Percentiles rank a stretch among this genome's conserved stretches.
These are phyloP conservation scores for Antitype chi DNA, from an alignment of 2,888 invertebrate species.

Conservation along the genomic window DNA sequence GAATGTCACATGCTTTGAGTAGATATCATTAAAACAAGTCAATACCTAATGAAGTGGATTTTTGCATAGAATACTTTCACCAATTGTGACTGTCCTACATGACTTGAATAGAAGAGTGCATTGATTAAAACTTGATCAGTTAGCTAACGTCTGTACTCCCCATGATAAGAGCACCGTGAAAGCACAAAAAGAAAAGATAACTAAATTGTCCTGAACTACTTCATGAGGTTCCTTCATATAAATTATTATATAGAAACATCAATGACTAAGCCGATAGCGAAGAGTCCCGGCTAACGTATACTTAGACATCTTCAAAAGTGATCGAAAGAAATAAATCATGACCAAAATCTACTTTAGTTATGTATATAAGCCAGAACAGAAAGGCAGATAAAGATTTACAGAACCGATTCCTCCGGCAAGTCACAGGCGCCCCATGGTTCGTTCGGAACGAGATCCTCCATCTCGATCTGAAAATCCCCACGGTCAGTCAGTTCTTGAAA, in stretches of 20 bases:
- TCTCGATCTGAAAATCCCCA: too few relatives aligned
- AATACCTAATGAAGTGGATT: background rate
- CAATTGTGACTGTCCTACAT: background rate
- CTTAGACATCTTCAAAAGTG: background rate
- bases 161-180: too few relatives aligned
- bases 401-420: too few relatives aligned
- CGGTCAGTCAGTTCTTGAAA: too few relatives aligned
- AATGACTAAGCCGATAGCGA: background rate
- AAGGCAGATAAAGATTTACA: rapidly evolving
- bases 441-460: too few relatives aligned
- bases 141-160: background rate
- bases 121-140: background rate
- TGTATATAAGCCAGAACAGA: too few relatives aligned
- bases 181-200: background rate
- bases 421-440: too few relatives aligned
- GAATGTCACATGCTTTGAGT: background rate
- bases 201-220: background rate
- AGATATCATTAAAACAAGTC: background rate
- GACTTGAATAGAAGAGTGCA: background rate
- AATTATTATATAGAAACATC: background rate
- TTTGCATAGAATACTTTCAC: background rate
- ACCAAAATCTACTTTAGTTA: background rate
- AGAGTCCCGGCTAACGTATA: background rate
- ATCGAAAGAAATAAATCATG: background rate
- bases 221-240: background rate